Percentiles rank a stretch among this genome's conserved stretches.
These are phyloP conservation scores for Drosophila kokeensis DNA, from an alignment of 2,888 invertebrate species.

Conservation along the genomic window DNA sequence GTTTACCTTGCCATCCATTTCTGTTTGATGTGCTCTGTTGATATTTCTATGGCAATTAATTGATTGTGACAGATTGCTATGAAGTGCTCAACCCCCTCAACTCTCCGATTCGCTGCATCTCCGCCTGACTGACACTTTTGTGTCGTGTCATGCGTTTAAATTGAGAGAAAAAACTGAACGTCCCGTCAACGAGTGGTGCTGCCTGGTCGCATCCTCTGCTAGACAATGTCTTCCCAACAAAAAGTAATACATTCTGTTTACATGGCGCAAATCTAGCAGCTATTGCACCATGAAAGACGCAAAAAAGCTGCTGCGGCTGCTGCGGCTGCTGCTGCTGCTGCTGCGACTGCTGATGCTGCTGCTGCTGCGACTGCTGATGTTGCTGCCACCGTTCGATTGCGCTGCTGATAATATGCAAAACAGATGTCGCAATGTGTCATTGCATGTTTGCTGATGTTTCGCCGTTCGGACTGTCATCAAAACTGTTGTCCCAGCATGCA, in stretches of 20 bases:
- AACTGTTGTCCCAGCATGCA: slow-evolving; percentile 69
- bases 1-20: slow-evolving; percentile 56
- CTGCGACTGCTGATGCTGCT: slow-evolving; percentile 1
- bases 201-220: slow-evolving; percentile 28
- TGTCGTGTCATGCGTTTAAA: slow-evolving; percentile 76
- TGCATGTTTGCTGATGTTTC: slow-evolving; percentile 38
- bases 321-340: slow-evolving; percentile 6
- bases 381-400: slow-evolving; percentile 40
- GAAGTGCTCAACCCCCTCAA: slow-evolving; percentile 46
- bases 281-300: slow-evolving; percentile 48
- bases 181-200: slow-evolving; percentile 13
- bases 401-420: slow-evolving; percentile 63
- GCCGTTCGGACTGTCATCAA: slow-evolving; percentile 62
- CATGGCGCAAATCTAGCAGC: slow-evolving; percentile 46
- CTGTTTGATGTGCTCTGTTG: slow-evolving; percentile 72
- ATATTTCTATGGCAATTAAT: slow-evolving; percentile 78
- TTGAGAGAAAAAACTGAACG: slow-evolving; percentile 53
- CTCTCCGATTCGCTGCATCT: slow-evolving; percentile 7
- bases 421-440: slow-evolving; percentile 58
- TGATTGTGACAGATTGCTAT: slow-evolving; percentile 80
- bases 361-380: slow-evolving; percentile 13
- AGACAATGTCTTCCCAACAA: slow-evolving; percentile 54
- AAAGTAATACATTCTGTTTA: slow-evolving; percentile 59
- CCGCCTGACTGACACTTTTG: slow-evolving; percentile 70
- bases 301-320: slow-evolving; percentile 35